These are phyloP conservation scores for Percopsis omiscomaycus DNA, from an alignment of 2,797 vertebrate species.

Conservation along the genomic window DNA sequence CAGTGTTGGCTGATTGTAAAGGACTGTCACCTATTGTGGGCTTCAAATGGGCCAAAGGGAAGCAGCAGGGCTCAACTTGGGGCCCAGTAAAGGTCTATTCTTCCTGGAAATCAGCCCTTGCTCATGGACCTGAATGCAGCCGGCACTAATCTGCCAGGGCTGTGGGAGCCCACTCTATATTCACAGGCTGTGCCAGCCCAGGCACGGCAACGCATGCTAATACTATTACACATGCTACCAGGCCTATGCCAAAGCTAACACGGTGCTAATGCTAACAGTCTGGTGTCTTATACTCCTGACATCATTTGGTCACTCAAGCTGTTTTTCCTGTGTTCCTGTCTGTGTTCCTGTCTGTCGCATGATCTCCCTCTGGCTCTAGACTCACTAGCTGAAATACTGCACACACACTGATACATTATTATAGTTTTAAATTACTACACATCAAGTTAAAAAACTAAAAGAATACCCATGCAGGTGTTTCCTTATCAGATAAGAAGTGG, in stretches of 20 bases:
- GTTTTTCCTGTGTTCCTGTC: neutral
- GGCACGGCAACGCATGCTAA: constrained; percentile 63
- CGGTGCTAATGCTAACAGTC: constrained; percentile 34
- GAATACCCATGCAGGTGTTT: no score
- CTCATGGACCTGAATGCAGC: constrained; percentile 85
- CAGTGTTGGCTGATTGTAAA: constrained; percentile 80
- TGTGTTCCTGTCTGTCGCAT: neutral
- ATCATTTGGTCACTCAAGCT: neutral
- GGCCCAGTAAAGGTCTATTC: constrained; percentile 85
- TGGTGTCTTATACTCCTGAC: neutral
- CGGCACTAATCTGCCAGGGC: constrained; percentile 74
- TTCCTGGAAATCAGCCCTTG: constrained; percentile 81
- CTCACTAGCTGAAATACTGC: no score
- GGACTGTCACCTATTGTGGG: constrained; percentile 79
- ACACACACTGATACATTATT: no score
- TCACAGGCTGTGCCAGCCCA: constrained; percentile 76
- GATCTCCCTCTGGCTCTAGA: neutral
- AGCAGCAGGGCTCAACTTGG: constrained; percentile 84
- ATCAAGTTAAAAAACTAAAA: no score
- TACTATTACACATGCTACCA: constrained; percentile 39
- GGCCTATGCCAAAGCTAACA: constrained; percentile 36
- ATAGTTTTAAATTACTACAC: no score
- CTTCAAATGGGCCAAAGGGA: constrained; percentile 79
- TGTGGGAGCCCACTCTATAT: constrained; percentile 85
- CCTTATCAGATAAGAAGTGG: no score